phyloP scores from a whole-genome alignment of 2,797 vertebrate species.

The Phylloscopus collybita region DNA sequence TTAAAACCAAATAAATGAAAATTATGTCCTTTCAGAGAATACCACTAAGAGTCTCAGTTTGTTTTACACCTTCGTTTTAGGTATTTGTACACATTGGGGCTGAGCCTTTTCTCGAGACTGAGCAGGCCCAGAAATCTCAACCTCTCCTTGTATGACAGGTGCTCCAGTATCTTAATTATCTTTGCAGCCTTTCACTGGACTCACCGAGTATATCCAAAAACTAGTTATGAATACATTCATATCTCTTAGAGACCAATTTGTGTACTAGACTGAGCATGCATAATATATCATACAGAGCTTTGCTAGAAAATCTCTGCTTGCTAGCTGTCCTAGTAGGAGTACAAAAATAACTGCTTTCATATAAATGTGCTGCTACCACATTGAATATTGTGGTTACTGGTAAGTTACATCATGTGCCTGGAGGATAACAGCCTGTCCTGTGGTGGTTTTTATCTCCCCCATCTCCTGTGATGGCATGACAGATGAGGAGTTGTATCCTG shows the following conservation, averaged over 20 bases:
- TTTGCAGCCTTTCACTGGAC: not conserved
- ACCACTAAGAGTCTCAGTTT: not conserved
- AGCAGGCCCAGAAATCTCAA: not conserved
- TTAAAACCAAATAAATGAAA: not conserved
- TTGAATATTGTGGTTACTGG: not conserved
- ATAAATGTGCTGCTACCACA: not conserved
- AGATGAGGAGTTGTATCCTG: not conserved
- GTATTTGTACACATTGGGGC: accelerated
- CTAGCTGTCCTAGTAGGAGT: not conserved
- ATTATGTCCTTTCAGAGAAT: not conserved
- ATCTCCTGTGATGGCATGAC: not conserved
- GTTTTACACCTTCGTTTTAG: not conserved
- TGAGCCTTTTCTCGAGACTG: not conserved
- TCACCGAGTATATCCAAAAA: not conserved
- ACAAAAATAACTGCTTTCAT: not conserved
- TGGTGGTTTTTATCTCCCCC: not conserved
- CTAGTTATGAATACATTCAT: not conserved
- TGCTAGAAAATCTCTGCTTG: not conserved
- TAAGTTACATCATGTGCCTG: not conserved
- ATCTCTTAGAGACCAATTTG: not conserved
- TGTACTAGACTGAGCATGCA: not conserved
- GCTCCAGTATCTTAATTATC: not conserved
- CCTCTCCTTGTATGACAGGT: not conserved
- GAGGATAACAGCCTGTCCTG: not conserved
- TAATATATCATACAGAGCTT: not conserved